These are phyloP conservation scores for Hesperophylax magnus DNA, from an alignment of 1,140 invertebrate species.

Conservation along the genomic window DNA sequence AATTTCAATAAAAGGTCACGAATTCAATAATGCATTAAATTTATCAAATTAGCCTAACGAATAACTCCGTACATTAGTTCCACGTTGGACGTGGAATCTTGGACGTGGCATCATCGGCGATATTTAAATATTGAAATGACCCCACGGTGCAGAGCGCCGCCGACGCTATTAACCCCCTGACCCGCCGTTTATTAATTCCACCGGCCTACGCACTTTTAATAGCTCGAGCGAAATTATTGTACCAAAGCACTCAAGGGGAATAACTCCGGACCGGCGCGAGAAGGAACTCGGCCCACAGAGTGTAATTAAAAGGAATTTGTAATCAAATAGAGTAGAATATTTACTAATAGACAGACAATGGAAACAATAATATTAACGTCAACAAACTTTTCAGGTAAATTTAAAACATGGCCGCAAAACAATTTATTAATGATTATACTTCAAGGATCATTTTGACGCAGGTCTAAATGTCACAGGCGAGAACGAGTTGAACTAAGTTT, in stretches of 20 bases:
- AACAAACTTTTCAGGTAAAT: too few relatives aligned
- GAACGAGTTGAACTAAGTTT: too few relatives aligned
- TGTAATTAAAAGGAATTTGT: not conserved
- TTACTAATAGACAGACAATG: too few relatives aligned
- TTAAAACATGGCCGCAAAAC: too few relatives aligned
- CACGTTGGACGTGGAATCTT: not conserved
- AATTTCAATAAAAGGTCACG: too few relatives aligned
- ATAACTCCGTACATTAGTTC: constrained; percentile 14
- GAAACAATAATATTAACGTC: too few relatives aligned
- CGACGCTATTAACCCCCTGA: constrained; percentile 31
- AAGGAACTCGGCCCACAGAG: not conserved
- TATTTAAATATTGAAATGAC: constrained; percentile 44
- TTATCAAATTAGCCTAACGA: not conserved
- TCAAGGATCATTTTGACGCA: too few relatives aligned
- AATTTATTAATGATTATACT: too few relatives aligned
- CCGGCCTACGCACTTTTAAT: constrained; percentile 26
- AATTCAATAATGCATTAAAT: too few relatives aligned
- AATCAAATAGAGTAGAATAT: too few relatives aligned
- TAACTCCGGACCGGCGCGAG: not conserved
- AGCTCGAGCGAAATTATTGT: constrained; percentile 9
- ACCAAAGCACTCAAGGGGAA: not conserved
- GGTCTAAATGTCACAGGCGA: too few relatives aligned
- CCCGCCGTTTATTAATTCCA: constrained; percentile 27
- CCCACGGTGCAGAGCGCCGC: constrained; percentile 30
- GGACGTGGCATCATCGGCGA: constrained; percentile 25